Percentiles rank a stretch among this genome's conserved stretches.
Conservation (phyloP, 2,113 vertebrate genomes). For the Upupa epops region DNA sequence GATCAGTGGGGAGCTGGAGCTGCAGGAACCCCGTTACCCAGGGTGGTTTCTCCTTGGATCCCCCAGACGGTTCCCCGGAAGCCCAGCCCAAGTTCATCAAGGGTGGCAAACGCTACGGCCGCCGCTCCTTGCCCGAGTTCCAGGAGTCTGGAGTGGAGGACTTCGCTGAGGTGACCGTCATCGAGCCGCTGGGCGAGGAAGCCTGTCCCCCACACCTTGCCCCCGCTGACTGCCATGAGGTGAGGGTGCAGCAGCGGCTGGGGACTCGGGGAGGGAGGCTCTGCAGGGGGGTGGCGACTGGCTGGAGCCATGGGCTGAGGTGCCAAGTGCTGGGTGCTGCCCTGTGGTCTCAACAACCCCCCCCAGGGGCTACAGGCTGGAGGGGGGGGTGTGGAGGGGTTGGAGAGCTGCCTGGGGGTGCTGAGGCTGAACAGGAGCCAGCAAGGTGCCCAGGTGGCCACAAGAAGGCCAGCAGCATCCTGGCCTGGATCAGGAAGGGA, state of each 20-base stretch:
- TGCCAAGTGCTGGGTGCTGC: no score
- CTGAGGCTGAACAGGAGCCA: no score
- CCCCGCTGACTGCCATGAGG: constrained; percentile 79
- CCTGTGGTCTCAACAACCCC: no score
- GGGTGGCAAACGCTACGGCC: constrained; percentile 91
- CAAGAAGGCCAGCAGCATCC: no score
- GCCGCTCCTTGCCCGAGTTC: constrained; percentile 87
- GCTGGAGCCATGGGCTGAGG: no score
- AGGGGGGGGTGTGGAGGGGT: no score
- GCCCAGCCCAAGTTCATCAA: constrained; percentile 93
- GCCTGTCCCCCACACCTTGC: constrained; percentile 56
- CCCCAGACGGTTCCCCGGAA: constrained; percentile 78
- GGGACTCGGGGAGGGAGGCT: no score
- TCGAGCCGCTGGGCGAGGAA: constrained; percentile 66
- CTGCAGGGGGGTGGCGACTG: no score
- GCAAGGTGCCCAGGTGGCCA: no score
- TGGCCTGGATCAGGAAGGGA: no score
- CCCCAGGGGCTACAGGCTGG: no score
- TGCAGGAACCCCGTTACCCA: rapidly evolving
- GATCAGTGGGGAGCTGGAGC: not conserved
- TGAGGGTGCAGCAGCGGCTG: constrained; percentile 8
- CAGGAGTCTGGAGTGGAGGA: constrained; percentile 74
- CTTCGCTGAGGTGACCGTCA: constrained; percentile 66
- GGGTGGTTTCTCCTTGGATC: not conserved
- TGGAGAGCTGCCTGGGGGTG: no score